phyloP scores from a whole-genome alignment of 2,797 vertebrate species.

The Mallotus villosus region DNA sequence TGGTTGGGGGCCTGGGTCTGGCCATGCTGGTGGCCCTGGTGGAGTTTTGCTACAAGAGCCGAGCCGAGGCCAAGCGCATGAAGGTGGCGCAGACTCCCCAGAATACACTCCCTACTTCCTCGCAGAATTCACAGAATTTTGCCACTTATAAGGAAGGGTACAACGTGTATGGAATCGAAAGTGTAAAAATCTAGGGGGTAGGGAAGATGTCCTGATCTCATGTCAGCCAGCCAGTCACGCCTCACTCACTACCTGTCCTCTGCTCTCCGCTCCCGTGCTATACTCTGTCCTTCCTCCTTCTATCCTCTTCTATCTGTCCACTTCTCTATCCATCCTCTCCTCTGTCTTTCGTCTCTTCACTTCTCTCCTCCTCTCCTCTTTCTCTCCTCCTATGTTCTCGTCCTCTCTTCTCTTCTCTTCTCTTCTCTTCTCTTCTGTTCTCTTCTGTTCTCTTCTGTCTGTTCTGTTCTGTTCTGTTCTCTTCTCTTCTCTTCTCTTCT shows the following conservation, averaged over 20 bases:
- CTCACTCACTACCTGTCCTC: background rate
- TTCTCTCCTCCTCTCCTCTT: conserved; percentile 19
- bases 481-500: too few relatives aligned
- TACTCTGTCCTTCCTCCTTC: background rate
- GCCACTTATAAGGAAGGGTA: conserved; percentile 99
- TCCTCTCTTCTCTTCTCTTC: background rate
- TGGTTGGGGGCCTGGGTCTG: conserved; percentile 95
- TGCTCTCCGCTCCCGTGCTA: background rate
- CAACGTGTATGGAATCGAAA: conserved; percentile 99
- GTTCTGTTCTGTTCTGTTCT: background rate
- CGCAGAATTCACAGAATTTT: conserved; percentile 97
- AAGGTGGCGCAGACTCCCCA: conserved; percentile 97
- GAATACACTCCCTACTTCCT: conserved; percentile 76
- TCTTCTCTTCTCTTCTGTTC: background rate
- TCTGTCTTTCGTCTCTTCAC: conserved; percentile 10
- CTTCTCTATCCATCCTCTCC: conserved; percentile 23
- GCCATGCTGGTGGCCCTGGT: conserved; percentile 98
- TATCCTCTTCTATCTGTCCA: background rate
- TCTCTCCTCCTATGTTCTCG: background rate
- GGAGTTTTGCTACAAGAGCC: conserved; percentile 99
- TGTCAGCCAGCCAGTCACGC: background rate
- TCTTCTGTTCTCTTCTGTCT: background rate
- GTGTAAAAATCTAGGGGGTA: conserved; percentile 99
- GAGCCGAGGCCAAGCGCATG: conserved; percentile 94
- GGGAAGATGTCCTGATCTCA: conserved; percentile 70